A percentile compares a stretch with the other conserved stretches of the same genome.
Evolutionary conservation across 2,888 invertebrate species (phyloP).

Genomic region (Xestia rhomboidea): DNA sequence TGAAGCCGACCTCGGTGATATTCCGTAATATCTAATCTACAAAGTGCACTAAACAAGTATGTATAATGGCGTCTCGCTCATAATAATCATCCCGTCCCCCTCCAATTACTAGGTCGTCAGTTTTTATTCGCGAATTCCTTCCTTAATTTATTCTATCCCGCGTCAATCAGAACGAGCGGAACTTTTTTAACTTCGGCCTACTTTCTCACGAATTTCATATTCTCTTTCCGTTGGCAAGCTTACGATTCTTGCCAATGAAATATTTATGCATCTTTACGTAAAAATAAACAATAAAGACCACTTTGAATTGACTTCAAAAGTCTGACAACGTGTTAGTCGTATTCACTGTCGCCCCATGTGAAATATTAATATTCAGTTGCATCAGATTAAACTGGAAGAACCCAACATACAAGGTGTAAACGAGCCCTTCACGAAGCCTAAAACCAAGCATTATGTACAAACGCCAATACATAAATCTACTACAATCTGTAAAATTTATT

Average conservation of each 20-base stretch:
- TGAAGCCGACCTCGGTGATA: too few relatives aligned
- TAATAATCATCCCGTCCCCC: neutral
- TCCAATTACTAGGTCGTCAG: conserved; percentile 21
- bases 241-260: neutral
- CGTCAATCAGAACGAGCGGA: conserved; percentile 14
- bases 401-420: neutral
- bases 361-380: neutral
- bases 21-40: conserved; percentile 15
- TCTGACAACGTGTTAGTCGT: neutral
- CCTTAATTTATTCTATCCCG: conserved; percentile 46
- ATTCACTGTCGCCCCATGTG: neutral
- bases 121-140: conserved; percentile 29
- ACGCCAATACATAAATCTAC: too few relatives aligned
- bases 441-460: neutral
- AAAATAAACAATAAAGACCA: neutral
- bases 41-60: neutral
- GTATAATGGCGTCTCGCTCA: neutral
- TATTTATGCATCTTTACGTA: neutral
- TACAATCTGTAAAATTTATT: too few relatives aligned
- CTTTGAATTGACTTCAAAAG: neutral
- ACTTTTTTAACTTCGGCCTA: conserved; percentile 28
- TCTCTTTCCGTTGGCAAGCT: neutral
- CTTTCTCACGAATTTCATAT: conserved; percentile 3
- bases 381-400: neutral
- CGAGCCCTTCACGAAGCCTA: neutral